phyloP scores from a whole-genome alignment of 2,797 vertebrate genomes.

The Leptatherina wallacei region DNA sequence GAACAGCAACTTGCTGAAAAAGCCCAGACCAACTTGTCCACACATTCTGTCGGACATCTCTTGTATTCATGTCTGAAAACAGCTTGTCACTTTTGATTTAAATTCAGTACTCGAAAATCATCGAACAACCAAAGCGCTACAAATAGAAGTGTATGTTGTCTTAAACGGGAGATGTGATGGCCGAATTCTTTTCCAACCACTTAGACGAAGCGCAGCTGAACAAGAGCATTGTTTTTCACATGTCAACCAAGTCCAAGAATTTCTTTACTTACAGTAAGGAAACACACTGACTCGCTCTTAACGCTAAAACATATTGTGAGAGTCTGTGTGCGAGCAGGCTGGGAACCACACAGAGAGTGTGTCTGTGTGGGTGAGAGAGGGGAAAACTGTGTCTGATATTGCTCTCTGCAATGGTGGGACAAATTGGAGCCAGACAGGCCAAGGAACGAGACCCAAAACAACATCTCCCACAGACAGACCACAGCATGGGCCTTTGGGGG shows the following conservation, averaged over 20 bases:
- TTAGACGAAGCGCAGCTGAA: slow-evolving; percentile 10
- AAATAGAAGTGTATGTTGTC: background rate
- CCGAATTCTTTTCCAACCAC: background rate
- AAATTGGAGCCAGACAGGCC: slow-evolving; percentile 87
- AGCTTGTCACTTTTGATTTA: background rate
- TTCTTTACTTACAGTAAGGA: slow-evolving; percentile 31
- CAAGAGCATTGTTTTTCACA: slow-evolving; percentile 25
- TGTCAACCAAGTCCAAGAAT: slow-evolving; percentile 20
- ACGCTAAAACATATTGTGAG: slow-evolving; percentile 47
- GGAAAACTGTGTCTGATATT: slow-evolving; percentile 79
- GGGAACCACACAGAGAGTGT: slow-evolving; percentile 73
- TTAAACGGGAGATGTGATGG: slow-evolving; percentile 2
- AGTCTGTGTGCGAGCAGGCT: slow-evolving; percentile 47
- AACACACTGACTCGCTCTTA: slow-evolving; percentile 16
- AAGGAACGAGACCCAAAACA: slow-evolving; percentile 82
- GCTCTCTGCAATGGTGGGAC: slow-evolving; percentile 80
- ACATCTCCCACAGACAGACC: slow-evolving; percentile 81
- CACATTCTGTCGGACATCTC: background rate
- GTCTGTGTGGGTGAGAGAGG: slow-evolving; percentile 56
- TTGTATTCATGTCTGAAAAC: background rate
- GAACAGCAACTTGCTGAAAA: background rate
- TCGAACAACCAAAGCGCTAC: background rate
- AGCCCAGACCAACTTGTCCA: background rate
- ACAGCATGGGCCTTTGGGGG: slow-evolving; percentile 71
- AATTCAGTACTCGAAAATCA: background rate